Percentiles rank a stretch among this genome's conserved stretches.
Evolutionary conservation across 2,113 vertebrate species (phyloP).

Genomic region (Rhipidura dahli): DNA sequence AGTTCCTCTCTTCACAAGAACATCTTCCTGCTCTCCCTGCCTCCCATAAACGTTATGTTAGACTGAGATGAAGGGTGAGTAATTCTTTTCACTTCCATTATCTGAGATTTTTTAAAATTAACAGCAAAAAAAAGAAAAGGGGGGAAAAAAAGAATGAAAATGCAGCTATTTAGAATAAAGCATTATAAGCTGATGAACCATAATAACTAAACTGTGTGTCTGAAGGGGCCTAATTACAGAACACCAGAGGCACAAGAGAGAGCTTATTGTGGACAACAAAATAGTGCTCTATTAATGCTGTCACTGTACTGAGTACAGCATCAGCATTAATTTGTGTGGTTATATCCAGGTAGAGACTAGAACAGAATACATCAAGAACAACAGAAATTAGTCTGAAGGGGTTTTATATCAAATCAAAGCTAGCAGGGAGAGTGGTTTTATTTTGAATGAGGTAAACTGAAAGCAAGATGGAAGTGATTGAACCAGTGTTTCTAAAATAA

Average conservation of each 20-base stretch:
- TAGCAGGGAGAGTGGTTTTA: neutral
- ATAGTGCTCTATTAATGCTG: conserved; percentile 24
- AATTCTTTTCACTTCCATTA: neutral
- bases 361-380: neutral
- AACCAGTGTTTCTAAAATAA: neutral
- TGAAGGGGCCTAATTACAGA: conserved; percentile 53
- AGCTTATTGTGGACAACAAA: conserved; percentile 45
- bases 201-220: conserved; percentile 36
- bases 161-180: conserved; percentile 25
- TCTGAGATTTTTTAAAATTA: neutral
- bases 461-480: conserved; percentile 16
- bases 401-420: neutral
- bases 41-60: conserved; percentile 24
- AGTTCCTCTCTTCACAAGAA: conserved; percentile 21
- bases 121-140: neutral
- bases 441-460: conserved; percentile 1
- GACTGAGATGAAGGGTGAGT: conserved; percentile 64
- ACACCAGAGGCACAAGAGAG: conserved; percentile 22
- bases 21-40: neutral
- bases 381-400: neutral
- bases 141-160: neutral
- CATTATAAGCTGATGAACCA: conserved; percentile 41
- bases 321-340: neutral
- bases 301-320: neutral
- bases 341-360: neutral